Base-by-base conservation (phyloP, 2,888 invertebrate species). In the Lasioglossum lativentre region DNA sequence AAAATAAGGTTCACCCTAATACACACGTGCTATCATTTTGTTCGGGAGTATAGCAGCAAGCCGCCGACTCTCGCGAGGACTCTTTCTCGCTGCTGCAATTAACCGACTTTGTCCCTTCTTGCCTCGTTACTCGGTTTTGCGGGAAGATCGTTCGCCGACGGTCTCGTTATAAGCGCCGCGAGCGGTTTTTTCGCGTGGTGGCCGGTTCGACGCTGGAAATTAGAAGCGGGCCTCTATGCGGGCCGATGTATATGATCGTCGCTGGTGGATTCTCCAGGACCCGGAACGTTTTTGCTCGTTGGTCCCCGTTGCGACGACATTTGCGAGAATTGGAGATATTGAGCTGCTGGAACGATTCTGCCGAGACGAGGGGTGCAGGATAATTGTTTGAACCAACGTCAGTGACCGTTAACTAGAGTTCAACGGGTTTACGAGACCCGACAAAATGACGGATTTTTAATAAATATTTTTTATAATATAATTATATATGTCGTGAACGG, bases 121-220 rank as follows among this genome's bases (percentile, higher is more conserved):
- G 30, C 38, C 38, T 42, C 78, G 30, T 38, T 68, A n/a, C 40
- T 14, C 56, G n/a, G 45, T 73, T 71, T 63, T 23, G 56, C 59
- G 56, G 42, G 16, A 40, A 73, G 85, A 85, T 81, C 68, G 85
- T 81, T 78, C 34, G 30, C 52, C 72, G 78, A 71, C 56, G 75
- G 34, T 47, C 81, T 85, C 85, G 81, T 86, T 86, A 85, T 75
- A 80, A 80, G 72, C 40, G 70, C 52, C 76, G 79, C 70, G 10
- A 16, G 34, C 47, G 66, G 63, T 52, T 86, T 85, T 83, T 83
- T 56, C 4, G 45, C 30, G 27, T 5, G 59, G 27, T 30, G 66
- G 72, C 68, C 38, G 68, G 59, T 73, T 47, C 71, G 30, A 40
- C n/a, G 34, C 71, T 30, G 14, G 63, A 77, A 73, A 85, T 72